Base-by-base conservation (phyloP, 2,797 vertebrate species). In the Poeciliopsis gracilis region DNA sequence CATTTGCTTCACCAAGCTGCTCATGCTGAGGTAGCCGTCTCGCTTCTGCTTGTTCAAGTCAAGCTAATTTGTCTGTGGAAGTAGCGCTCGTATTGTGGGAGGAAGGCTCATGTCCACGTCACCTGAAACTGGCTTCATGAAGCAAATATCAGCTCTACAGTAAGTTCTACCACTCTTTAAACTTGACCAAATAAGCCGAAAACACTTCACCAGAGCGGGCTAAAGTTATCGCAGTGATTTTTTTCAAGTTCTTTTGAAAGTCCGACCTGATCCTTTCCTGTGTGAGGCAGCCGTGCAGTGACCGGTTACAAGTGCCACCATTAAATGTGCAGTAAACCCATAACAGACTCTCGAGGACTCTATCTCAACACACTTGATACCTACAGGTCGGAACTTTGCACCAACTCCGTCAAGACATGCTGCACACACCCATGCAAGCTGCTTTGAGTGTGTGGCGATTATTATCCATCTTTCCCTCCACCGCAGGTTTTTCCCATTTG, bases 401-500 rank as follows among this genome's bases (percentile, higher is more conserved):
- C 33, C 13, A 6, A 73, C 47, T 73, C 47, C 25, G 30, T 38
- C 36, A 25, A 72, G 70, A 72, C 45, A 30, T 46, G 46, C 57
- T 23, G 41, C 36, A 36, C 18, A 36, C 73, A 71, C 53, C 75
- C 10, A 55, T 55, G 51, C 4, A 47, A 13, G 13, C 2, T 75
- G 59, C 77, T 76, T 75, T 69, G n/a, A 82, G 45, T 5, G 72
- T 59, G 55, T 45, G 43, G 20, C 1, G 2, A 47, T 45, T 33
- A 74, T 25, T 45, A 76, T 66, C 83, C 72, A 55, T 53, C 76
- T 76, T 72, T 72, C 79, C 75, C 80, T 82, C n/a, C 76, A 76
- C 79, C 59, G 88, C 51, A 67, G 7, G 70, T 81, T 74, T 72
- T 76, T 67, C 33, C 41, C 76, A 81, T 91, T 83, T 78, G 75